Base-by-base conservation (phyloP, 2,113 vertebrate species). In the Manacus vitellinus region DNA sequence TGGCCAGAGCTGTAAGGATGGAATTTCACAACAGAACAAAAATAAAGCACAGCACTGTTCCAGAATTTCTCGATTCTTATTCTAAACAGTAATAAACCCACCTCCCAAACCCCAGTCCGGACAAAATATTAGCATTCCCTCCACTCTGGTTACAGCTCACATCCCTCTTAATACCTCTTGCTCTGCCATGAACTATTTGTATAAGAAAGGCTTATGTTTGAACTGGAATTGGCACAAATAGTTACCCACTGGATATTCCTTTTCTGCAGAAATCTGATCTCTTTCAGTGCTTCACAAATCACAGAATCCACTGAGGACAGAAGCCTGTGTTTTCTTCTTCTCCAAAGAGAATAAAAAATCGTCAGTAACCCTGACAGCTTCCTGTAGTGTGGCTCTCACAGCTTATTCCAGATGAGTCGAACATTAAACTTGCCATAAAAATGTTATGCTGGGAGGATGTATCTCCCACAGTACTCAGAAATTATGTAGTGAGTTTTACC, bases 361-460 rank as follows among this genome's bases (percentile, higher is more conserved):
- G 49, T 96, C 96, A 94, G 89, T 94, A 96, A 95, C 75, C 56
- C 94, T 96, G 90, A 92, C 87, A 97, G 89, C 75, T 96, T 97
- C 84, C 91, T 88, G 84, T 80, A 91, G 68, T 77, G 49, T 72
- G 52, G 52, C 77, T 67, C 82, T 92, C 85, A 88, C 87, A 84
- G 91, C 70, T 97, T 91, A 73, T 95, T 97, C 94, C 88, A 90
- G 89, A 96, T 90, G 95, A 95, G 67, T 41, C 2, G 23, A 93
- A 79, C 73, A 49, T 92, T 97, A 92, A 95, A 95, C 96, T 94
- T 83, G 80, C 95, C 92, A 95, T 97, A 96, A 97, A 97, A 97
- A 94, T 71, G 86, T 96, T 96, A 92, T 81, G 77, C 79, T 95
- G 95, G 92, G 92, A 96, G 72, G 86, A 92, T 88, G 84, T 89